Evolutionary conservation across 2,113 vertebrate species (phyloP).

Genomic region (Scomber colias): DNA sequence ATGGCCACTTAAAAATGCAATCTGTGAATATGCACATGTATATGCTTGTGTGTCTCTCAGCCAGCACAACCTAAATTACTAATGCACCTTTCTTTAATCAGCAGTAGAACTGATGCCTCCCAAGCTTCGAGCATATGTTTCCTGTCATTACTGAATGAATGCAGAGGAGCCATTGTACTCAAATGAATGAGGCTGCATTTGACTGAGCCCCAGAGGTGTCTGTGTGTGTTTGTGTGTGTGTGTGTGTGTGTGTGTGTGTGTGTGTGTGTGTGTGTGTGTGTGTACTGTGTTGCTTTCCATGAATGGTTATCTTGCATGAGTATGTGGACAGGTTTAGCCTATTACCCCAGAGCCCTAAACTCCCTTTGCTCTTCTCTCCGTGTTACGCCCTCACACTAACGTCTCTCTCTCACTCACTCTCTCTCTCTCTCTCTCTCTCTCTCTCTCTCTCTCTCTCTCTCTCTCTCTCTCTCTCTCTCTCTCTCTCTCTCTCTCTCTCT

Average conservation of each 20-base stretch:
- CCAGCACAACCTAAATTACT: background rate
- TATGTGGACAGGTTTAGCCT: constrained; percentile 3
- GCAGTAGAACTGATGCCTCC: background rate
- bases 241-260: background rate
- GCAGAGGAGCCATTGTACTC: background rate
- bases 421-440: background rate
- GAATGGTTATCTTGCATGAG: background rate
- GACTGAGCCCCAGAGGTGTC: background rate
- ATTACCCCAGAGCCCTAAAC: background rate
- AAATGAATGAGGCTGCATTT: background rate
- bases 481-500: no score
- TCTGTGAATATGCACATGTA: background rate
- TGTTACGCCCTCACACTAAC: background rate
- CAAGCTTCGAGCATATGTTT: background rate
- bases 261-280: background rate
- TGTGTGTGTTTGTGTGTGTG: background rate
- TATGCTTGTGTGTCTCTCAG: background rate
- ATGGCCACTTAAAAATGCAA: background rate
- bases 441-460: no score
- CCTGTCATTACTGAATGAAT: background rate
- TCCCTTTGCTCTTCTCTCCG: background rate
- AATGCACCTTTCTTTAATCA: background rate
- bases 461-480: background rate
- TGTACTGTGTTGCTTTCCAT: background rate
- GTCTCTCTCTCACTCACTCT: no score